Evolutionary conservation across 2,888 invertebrate species (phyloP).

Genomic region (Lepas anatifera): DNA sequence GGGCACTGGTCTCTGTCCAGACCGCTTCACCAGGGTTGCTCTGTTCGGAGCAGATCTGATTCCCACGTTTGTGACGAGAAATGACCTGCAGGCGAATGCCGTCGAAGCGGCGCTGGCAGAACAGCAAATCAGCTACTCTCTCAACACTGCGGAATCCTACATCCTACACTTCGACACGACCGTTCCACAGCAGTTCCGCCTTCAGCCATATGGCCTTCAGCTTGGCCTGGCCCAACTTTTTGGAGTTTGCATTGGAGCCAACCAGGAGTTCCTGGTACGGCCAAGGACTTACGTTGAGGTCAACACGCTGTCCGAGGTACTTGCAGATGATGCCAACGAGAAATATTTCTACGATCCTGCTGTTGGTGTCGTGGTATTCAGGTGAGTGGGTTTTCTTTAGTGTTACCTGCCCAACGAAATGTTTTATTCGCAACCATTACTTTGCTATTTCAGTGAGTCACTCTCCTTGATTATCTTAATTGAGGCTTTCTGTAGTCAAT

Average conservation of each 20-base stretch:
- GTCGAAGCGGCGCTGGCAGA: too few relatives aligned
- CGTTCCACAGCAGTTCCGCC: not conserved
- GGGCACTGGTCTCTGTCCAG: not conserved
- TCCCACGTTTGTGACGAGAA: not conserved
- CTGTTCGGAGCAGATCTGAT: not conserved
- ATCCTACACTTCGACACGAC: constrained; percentile 11
- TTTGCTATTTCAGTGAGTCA: too few relatives aligned
- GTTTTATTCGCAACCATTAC: too few relatives aligned
- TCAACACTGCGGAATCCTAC: not conserved
- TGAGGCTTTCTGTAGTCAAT: too few relatives aligned
- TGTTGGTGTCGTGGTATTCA: not conserved
- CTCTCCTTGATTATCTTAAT: too few relatives aligned
- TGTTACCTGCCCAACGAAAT: too few relatives aligned
- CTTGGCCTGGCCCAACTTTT: not conserved
- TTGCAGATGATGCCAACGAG: not conserved
- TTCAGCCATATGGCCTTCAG: not conserved
- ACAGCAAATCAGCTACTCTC: not conserved
- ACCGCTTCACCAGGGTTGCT: not conserved
- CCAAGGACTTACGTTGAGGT: too few relatives aligned
- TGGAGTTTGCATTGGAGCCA: not conserved
- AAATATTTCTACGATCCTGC: not conserved
- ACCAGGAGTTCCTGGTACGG: not conserved
- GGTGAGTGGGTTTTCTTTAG: too few relatives aligned
- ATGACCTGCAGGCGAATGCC: not conserved
- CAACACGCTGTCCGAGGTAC: not conserved